Base-by-base conservation (phyloP, 2,797 vertebrate genomes). In the Pteropus rufus region DNA sequence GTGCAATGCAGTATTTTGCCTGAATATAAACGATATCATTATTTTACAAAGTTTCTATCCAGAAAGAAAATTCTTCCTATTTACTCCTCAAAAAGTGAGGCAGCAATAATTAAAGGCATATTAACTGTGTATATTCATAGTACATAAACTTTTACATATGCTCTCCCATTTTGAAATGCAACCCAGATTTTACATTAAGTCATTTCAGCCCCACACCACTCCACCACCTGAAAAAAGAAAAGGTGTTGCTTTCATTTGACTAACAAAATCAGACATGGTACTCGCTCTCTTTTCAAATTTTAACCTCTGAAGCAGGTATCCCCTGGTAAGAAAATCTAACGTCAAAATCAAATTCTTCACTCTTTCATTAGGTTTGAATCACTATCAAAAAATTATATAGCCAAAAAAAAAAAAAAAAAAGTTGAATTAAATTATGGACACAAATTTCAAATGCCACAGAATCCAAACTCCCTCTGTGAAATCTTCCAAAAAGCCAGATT, bases 11-110 rank as follows among this genome's bases (percentile, higher is more conserved):
- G 44, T 83, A 88, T 87, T 54, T 80, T 16, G n/a, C 54, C 70
- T 58, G n/a, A 89, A 73, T 65, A 89, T 44, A 34, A 93, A 58
- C 29, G 77, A 41, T 39, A 34, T 24, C 54, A 41, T 90, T 34
- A 90, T 79, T 87, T 87, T 72, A 82, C n/a, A 70, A 92, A 91
- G n/a, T 87, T 91, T 91, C 23, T 96, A 46, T 15, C 67, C 31
- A 91, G 21, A 95, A 88, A 95, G 41, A 82, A 70, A 85, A 76
- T 41, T 91, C 46, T 90, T 90, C 52, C 52, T 36, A 87, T 15
- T 93, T 91, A 86, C 87, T 82, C 16, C 49, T 75, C 31, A 60
- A 34, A 49, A n/a, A 83, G 3, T 58, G 8, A 93, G 23, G 41
- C 24, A 91, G 10, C 4, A 83, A 70, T 84, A 69, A 85, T 69